A percentile compares a stretch with the other conserved stretches of the same genome.
Evolutionary conservation across 2,797 vertebrate genomes (phyloP).

Genomic region (Rhabdophis nuchalis): DNA sequence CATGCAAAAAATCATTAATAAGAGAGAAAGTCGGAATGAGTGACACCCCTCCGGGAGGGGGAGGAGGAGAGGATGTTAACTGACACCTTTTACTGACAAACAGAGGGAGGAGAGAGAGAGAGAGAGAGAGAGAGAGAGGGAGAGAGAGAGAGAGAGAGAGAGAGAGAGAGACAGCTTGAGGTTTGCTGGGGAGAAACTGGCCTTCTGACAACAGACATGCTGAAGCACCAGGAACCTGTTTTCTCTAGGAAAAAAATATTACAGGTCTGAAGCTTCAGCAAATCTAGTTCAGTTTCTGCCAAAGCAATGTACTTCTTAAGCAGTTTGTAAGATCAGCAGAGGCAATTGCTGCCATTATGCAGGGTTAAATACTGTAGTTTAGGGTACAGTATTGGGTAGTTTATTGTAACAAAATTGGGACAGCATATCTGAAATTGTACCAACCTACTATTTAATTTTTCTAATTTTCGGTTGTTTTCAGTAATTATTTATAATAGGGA

Average conservation of each 20-base stretch:
- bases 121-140: conserved; percentile 73
- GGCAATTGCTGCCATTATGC: neutral
- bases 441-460: neutral
- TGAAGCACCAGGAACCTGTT: conserved; percentile 64
- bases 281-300: conserved; percentile 44
- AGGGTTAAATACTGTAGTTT: neutral
- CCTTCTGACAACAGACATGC: conserved; percentile 70
- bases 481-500: neutral
- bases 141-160: conserved; percentile 71
- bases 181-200: conserved; percentile 68
- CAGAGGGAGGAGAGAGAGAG: conserved; percentile 69
- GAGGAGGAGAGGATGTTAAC: conserved; percentile 69
- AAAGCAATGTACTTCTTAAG: conserved; percentile 11
- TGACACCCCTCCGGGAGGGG: conserved; percentile 73
- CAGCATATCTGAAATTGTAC: neutral
- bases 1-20: conserved; percentile 78
- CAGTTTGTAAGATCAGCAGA: neutral
- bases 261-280: conserved; percentile 59
- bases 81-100: conserved; percentile 72
- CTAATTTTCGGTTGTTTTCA: neutral
- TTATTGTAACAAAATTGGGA: neutral
- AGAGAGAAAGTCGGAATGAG: conserved; percentile 74
- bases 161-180: conserved; percentile 76
- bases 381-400: no score
- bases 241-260: conserved; percentile 51